Base-by-base conservation (phyloP, 2,113 vertebrate species). In the Haplochromis vanheusdeni region DNA sequence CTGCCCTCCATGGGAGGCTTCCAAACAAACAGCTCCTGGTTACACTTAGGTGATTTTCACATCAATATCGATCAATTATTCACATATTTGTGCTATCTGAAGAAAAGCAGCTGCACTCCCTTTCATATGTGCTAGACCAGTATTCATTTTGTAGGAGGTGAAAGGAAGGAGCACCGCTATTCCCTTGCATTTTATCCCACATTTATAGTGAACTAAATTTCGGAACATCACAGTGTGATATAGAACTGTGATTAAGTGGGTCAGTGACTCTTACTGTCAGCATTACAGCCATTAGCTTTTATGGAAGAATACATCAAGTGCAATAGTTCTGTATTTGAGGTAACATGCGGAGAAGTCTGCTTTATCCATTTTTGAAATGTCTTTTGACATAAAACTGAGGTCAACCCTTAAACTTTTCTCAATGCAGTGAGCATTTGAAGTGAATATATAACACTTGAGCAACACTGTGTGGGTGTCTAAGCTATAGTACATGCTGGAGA, bases 1-100 rank as follows among this genome's bases (percentile, higher is more conserved):
- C 79, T 19, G 82, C 85, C 81, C 87, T 79, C 90, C 62, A 40
- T 79, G 10, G 68, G 85, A 86, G 87, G 85, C 62, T 83, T 92
- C 92, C 37, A 91, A 87, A 90, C 91, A 89, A 92, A 93, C 91
- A 90, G 93, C 86, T 62, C 14, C 82, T 85, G 89, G 84, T 93
- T 89, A 90, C 89, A 86, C 81, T 23, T 12, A 87, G 81, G 83
- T 83, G 87, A 91, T 93, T 91, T 89, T 87, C 40, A 55, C 91
- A 86, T 91, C 89, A 40, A 91, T 89, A 89, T 58, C 51, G 65
- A 93, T 95, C 92, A 92, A 94, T 95, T 90, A 95, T 95, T 96
- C 84, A 94, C 86, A 89, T 88, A 93, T 90, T 89, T 90, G 84
- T 45, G 86, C 85, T 33, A 81, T 83, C 86, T 89, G 31, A 86